These are phyloP conservation scores for Nansenia antarctica DNA, from an alignment of 2,113 vertebrate genomes.

Conservation along the genomic window DNA sequence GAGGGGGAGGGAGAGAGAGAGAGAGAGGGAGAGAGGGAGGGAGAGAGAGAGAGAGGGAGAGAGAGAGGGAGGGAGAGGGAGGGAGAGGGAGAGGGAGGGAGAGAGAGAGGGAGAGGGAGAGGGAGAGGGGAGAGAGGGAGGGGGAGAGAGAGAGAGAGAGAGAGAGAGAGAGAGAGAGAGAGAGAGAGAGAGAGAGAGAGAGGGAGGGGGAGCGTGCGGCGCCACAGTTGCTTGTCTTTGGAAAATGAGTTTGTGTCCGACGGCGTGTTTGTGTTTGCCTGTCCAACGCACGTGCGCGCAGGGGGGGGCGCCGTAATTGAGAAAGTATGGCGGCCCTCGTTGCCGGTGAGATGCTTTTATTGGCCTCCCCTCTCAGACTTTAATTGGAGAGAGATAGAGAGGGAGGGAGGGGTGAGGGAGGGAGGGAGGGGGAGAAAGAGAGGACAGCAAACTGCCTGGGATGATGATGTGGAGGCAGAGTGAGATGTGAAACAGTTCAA, in stretches of 20 bases:
- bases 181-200: neutral
- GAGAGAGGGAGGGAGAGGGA: too few relatives aligned
- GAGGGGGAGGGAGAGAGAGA: neutral
- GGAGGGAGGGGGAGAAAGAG: neutral
- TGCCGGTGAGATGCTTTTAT: neutral
- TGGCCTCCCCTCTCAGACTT: neutral
- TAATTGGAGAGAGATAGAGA: neutral
- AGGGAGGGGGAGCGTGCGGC: neutral
- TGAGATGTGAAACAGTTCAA: neutral
- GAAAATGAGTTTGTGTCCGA: neutral
- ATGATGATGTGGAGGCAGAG: neutral
- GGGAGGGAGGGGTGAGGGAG: neutral
- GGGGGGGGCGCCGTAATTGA: neutral
- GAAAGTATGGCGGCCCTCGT: neutral
- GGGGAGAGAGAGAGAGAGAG: too few relatives aligned
- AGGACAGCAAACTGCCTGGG: neutral
- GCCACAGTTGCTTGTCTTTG: neutral
- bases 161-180: neutral
- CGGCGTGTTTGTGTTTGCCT: neutral
- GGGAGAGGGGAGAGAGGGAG: too few relatives aligned
- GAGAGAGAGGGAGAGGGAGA: too few relatives aligned
- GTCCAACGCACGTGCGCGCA: neutral
- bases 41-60: slow-evolving; percentile 8
- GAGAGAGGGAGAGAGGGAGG: slow-evolving; percentile 16
- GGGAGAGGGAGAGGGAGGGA: neutral